These are phyloP conservation scores for Calliopum simillimum DNA, from an alignment of 2,888 invertebrate genomes.

Conservation along the genomic window DNA sequence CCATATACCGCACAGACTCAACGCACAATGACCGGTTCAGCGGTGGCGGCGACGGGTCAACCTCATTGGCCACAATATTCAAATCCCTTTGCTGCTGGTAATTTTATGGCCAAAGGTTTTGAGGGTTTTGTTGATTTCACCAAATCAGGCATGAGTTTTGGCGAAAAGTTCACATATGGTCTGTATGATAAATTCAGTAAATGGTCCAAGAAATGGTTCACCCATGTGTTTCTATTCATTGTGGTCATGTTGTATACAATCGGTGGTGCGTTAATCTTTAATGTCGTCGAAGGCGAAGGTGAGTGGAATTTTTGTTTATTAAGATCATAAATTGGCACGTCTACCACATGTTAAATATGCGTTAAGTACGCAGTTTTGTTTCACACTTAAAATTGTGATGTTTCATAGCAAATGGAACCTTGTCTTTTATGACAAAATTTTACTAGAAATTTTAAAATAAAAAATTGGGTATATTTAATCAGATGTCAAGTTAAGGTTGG, in stretches of 20 bases:
- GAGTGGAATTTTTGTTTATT: not conserved
- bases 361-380: too few species aligned
- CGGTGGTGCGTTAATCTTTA: conserved; percentile 84
- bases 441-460: too few species aligned
- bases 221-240: conserved; percentile 85
- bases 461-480: too few species aligned
- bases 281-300: conserved; percentile 79
- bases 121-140: conserved; percentile 83
- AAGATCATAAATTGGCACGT: not conserved
- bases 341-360: too few species aligned
- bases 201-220: conserved; percentile 87
- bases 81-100: conserved; percentile 74
- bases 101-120: conserved; percentile 84
- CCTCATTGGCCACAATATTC: conserved; percentile 64
- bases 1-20: conserved; percentile 59
- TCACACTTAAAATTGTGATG: too few species aligned
- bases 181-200: conserved; percentile 81
- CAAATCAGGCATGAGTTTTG: conserved; percentile 84
- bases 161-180: conserved; percentile 85
- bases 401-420: too few species aligned
- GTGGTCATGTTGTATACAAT: conserved; percentile 83
- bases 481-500: too few species aligned
- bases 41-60: conserved; percentile 48
- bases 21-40: conserved; percentile 44
- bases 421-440: too few species aligned